Base-by-base conservation (phyloP, 1,140 invertebrate genomes). In the Drosophila pseudoobscura region DNA sequence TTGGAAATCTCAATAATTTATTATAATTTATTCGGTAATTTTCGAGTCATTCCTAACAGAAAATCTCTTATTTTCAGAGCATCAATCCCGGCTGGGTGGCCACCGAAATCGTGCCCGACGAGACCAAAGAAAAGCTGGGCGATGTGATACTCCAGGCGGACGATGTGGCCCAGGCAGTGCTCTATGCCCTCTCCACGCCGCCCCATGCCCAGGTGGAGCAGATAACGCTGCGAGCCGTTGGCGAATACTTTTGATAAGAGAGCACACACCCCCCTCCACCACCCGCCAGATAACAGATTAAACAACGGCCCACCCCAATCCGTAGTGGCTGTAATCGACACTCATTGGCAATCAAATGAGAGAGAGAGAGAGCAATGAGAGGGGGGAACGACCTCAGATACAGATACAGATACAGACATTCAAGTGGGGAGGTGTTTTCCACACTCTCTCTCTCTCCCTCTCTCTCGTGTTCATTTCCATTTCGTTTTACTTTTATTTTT, bases 21-120 rank as follows among this genome's bases (percentile, higher is more conserved):
- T 20, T 20, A 20, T 20, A 20, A 20, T 20, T 20, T 20, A 20
- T 20, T 20, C 20, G 2, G 20, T 20, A 20, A 20, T 20, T 20
- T 20, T 20, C 20, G 20, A 20, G 20, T 20, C 20, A 20, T 20
- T 20, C 20, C 20, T 20, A 20, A 20, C 20, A 20, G 1, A 20
- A 44, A 57, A 8, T 2, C 31, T 11, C 11, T 5, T 11, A 13
- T 5, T 39, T 39, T 5, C 73, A 94, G 93, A 94, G 92, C 74
- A 92, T 94, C 35, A 93, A 94, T 57, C 94, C 94, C 2, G 94
- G 94, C 20, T 84, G 93, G 35, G 94, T 95, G 6, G 70, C 90
- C 17, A 95, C 94, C 0, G 92, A 93, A 47, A 94, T 95, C 89
- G 90, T 92, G 3, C 69, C 80, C 7, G 79, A 85, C 13, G 22